Conservation (phyloP, 1,140 invertebrate genomes). For the Drosophila paulistorum region DNA sequence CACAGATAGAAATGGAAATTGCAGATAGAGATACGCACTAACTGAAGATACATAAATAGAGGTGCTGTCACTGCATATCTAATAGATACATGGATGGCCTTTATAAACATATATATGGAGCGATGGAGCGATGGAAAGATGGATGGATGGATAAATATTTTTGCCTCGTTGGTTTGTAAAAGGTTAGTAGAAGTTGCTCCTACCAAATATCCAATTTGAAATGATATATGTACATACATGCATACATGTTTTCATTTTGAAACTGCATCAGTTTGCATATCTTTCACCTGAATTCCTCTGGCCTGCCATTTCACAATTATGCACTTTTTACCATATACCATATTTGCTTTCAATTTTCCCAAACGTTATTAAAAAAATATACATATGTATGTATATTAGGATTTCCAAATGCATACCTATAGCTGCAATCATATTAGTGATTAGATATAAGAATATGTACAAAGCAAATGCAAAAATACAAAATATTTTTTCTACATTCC, state of each 20-base stretch:
- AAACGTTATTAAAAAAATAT: conserved; percentile 5
- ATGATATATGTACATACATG: neutral
- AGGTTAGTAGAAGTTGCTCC: too few relatives aligned
- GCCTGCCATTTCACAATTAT: conserved; percentile 32
- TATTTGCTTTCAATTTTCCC: conserved; percentile 53
- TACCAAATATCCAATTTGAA: neutral
- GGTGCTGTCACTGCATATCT: conserved; percentile 62
- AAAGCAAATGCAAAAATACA: neutral
- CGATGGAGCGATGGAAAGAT: neutral
- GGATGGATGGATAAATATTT: neutral
- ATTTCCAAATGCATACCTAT: neutral
- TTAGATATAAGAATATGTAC: conserved; percentile 1
- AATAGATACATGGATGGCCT: conserved; percentile 33
- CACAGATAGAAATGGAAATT: conserved; percentile 29
- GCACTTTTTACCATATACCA: conserved; percentile 12
- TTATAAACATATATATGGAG: neutral
- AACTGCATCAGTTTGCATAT: conserved; percentile 21
- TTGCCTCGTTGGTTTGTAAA: too few relatives aligned
- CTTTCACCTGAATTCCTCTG: conserved; percentile 16
- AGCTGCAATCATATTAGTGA: conserved; percentile 19
- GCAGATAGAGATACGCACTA: conserved; percentile 23
- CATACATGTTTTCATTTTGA: conserved; percentile 48
- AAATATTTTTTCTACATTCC: neutral
- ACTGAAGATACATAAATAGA: conserved; percentile 50
- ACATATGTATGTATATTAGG: neutral